Evolutionary conservation across 30 jellyfish, hydroid and myxozoan species (phyloP).

Genomic region (Catostylus mosaicus): DNA sequence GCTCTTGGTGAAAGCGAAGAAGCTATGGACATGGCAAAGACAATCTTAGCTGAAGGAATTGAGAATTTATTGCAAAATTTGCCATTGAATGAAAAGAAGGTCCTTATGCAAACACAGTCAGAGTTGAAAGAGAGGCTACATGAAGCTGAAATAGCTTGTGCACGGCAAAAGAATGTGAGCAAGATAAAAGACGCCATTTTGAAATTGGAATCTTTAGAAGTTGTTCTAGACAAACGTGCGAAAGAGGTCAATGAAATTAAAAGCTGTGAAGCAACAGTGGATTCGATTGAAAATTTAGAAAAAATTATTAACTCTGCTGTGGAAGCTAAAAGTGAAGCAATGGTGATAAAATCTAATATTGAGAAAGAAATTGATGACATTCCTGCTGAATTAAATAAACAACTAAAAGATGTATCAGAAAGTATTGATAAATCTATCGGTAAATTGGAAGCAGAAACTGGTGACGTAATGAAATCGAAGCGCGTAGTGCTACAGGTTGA

Average conservation of each 20-base stretch:
- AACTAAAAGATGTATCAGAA: slow-evolving; percentile 10
- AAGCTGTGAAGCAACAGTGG: slow-evolving; percentile 16
- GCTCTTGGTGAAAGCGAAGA: slow-evolving; percentile 16
- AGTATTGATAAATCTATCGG: neutral
- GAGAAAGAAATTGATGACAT: neutral
- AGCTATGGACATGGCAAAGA: neutral
- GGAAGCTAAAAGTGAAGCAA: slow-evolving; percentile 10
- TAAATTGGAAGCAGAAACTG: neutral
- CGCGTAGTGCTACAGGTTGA: neutral
- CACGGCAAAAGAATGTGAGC: neutral
- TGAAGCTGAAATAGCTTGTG: slow-evolving; percentile 15
- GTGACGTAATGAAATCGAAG: neutral
- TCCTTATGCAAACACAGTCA: slow-evolving; percentile 4
- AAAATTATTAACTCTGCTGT: neutral
- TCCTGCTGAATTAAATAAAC: neutral
- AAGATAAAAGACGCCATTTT: neutral
- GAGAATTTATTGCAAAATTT: neutral
- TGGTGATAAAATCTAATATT: neutral
- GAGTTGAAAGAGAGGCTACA: slow-evolving; percentile 7
- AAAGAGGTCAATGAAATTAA: slow-evolving; percentile 18
- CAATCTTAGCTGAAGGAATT: neutral
- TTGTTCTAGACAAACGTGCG: neutral
- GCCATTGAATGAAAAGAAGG: slow-evolving; percentile 6
- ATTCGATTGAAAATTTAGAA: slow-evolving; percentile 9
- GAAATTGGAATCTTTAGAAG: neutral